Evolutionary conservation across 2,888 invertebrate genomes (phyloP).

Genomic region (Apamea sordens): DNA sequence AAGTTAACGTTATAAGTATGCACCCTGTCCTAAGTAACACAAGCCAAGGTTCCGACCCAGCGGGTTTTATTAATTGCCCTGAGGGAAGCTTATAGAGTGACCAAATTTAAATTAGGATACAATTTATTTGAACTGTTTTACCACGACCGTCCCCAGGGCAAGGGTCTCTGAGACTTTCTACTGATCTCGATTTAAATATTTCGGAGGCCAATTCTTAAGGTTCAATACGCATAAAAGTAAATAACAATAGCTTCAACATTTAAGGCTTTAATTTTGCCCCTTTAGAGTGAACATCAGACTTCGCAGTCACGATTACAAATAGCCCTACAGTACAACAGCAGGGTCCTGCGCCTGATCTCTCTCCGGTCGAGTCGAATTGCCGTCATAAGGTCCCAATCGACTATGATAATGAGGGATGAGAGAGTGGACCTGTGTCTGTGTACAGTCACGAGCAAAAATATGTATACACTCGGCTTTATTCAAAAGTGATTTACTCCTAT

Average conservation of each 20-base stretch:
- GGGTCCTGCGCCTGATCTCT: background rate
- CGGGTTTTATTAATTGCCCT: background rate
- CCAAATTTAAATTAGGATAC: background rate
- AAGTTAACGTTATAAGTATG: constrained; percentile 1
- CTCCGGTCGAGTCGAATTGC: background rate
- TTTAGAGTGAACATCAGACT: background rate
- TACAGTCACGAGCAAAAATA: too few species aligned
- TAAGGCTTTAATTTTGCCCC: background rate
- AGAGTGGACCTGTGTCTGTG: too few species aligned
- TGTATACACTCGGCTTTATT: too few species aligned
- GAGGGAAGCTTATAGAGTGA: background rate
- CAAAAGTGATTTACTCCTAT: too few species aligned
- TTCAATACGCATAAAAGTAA: background rate
- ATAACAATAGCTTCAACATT: background rate
- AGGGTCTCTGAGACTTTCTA: background rate
- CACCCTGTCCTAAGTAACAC: background rate
- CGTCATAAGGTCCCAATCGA: background rate
- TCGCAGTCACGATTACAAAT: background rate
- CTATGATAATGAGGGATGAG: background rate
- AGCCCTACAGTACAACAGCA: background rate
- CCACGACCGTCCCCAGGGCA: background rate
- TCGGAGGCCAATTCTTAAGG: background rate
- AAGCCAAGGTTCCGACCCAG: background rate
- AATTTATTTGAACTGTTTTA: background rate
- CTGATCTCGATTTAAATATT: background rate